These are phyloP conservation scores for Morinoia aosen DNA, from an alignment of 2,888 invertebrate species.

Conservation along the genomic window DNA sequence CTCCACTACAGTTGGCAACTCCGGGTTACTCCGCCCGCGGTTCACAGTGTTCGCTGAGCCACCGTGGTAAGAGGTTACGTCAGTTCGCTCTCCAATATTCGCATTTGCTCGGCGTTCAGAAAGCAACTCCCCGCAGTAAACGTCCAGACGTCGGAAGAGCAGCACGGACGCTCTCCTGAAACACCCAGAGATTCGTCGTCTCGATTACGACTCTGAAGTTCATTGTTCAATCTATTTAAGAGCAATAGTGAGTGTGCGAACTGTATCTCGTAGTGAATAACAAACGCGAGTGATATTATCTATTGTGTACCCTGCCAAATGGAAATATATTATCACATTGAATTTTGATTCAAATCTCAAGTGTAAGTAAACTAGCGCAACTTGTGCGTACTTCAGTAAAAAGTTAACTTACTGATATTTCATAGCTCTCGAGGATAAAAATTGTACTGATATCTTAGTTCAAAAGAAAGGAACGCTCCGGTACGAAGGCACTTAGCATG, in stretches of 20 bases:
- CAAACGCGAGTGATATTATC: background rate
- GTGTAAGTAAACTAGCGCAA: background rate
- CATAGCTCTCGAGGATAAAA: background rate
- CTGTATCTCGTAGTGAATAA: background rate
- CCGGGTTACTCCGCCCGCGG: background rate
- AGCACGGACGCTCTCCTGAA: background rate
- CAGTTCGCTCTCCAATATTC: background rate
- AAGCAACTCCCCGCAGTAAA: background rate
- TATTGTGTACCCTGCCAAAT: background rate
- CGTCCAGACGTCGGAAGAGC: background rate
- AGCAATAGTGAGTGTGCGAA: background rate
- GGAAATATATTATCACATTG: background rate
- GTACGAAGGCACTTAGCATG: slow-evolving; percentile 2
- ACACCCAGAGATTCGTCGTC: background rate
- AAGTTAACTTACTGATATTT: background rate
- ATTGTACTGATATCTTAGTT: background rate
- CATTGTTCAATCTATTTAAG: background rate
- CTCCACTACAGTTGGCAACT: background rate
- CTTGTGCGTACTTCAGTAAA: background rate
- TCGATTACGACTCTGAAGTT: background rate
- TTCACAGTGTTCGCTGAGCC: slow-evolving; percentile 10
- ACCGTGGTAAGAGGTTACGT: background rate
- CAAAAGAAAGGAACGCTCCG: background rate
- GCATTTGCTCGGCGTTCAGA: background rate
- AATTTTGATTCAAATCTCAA: background rate